phyloP scores from a whole-genome alignment of 2,888 invertebrate genomes.

The Plusia festucae region DNA sequence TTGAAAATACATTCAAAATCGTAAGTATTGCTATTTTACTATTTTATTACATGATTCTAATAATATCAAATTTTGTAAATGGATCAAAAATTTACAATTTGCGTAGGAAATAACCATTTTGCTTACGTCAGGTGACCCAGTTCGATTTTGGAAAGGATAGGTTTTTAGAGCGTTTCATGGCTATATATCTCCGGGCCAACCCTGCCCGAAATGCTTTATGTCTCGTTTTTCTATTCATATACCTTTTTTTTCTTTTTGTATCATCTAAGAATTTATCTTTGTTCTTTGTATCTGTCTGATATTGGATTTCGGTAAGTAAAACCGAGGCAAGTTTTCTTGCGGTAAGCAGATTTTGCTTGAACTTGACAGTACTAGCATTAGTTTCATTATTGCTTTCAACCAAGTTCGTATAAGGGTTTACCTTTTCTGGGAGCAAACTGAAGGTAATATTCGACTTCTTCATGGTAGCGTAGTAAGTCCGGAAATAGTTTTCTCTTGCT shows the following conservation, averaged over 20 bases:
- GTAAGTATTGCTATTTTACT: background rate
- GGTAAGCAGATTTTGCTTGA: slow-evolving; percentile 62
- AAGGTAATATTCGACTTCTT: slow-evolving; percentile 53
- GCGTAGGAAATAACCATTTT: background rate
- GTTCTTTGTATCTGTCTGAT: slow-evolving; percentile 25
- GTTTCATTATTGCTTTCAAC: slow-evolving; percentile 26
- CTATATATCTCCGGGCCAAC: slow-evolving; percentile 15
- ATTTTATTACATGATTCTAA: background rate
- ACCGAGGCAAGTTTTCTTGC: slow-evolving; percentile 73
- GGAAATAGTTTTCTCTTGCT: slow-evolving; percentile 78
- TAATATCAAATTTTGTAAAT: background rate
- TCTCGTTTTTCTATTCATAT: slow-evolving; percentile 22
- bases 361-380: slow-evolving; percentile 35
- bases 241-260: slow-evolving; percentile 32
- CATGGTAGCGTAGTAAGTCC: slow-evolving; percentile 64
- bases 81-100: background rate
- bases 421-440: slow-evolving; percentile 32
- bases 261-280: slow-evolving; percentile 12
- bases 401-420: slow-evolving; percentile 17
- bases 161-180: slow-evolving; percentile 12
- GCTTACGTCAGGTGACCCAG: slow-evolving; percentile 12
- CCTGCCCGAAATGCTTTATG: slow-evolving; percentile 18
- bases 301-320: slow-evolving; percentile 61
- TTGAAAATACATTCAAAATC: background rate
- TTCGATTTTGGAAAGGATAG: slow-evolving; percentile 5